These are phyloP conservation scores for Pyxicephalus adspersus DNA, from an alignment of 2,113 vertebrate species.

Conservation along the genomic window DNA sequence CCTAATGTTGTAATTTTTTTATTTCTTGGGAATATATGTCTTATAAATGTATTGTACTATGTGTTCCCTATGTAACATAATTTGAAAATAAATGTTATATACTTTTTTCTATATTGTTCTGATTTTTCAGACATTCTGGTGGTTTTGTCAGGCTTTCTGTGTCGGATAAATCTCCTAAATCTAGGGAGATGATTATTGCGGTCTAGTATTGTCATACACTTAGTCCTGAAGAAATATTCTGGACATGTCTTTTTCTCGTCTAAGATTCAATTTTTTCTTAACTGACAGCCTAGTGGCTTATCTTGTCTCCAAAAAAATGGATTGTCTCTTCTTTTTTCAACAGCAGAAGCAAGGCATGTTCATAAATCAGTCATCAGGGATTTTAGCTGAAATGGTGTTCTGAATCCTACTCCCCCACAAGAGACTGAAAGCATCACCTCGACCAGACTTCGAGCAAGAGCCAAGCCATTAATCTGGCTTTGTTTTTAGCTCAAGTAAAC, in stretches of 20 bases:
- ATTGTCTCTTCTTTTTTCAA: constrained; percentile 53
- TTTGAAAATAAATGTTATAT: neutral
- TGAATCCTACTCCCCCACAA: constrained; percentile 45
- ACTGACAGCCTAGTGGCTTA: constrained; percentile 56
- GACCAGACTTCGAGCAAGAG: constrained; percentile 26
- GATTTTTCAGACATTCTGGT: neutral
- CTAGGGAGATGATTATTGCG: constrained; percentile 43
- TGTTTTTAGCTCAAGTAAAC: constrained; percentile 50
- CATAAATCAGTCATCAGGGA: constrained; percentile 56
- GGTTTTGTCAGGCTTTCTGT: neutral
- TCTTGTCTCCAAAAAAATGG: constrained; percentile 57
- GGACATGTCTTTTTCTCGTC: constrained; percentile 44
- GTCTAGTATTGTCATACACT: constrained; percentile 42
- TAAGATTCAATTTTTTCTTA: constrained; percentile 54
- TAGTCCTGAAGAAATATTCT: constrained; percentile 51
- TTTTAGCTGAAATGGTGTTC: constrained; percentile 57
- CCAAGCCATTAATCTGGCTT: constrained; percentile 54
- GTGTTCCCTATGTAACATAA: too few relatives aligned
- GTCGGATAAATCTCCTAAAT: constrained; percentile 24
- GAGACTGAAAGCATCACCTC: constrained; percentile 55
- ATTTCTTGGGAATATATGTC: too few relatives aligned
- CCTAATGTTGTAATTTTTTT: too few relatives aligned
- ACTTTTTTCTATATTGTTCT: neutral
- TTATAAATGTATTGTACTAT: too few relatives aligned
- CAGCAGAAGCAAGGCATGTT: constrained; percentile 44